Evolutionary conservation across 2,797 vertebrate species (phyloP), one percentile per base, ranked within the genome.

Genomic region (Leuciscus waleckii): DNA sequence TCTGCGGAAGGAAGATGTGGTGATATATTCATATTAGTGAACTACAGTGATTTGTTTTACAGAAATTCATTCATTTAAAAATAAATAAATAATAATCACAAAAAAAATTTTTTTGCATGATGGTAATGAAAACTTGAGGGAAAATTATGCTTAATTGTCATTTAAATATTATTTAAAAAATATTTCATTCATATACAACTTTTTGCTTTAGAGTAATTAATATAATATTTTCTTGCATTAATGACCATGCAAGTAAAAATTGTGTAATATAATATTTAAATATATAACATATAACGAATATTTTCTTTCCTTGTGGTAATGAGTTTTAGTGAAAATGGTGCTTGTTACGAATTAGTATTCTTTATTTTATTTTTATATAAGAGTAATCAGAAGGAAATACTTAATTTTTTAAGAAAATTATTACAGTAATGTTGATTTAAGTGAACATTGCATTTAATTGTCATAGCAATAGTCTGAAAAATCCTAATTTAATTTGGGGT

Each of bases 1-100:
- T 92, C 97, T 97, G 86, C 21, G 82, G 63, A 84, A 49, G 17
- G 9, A 70, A 43, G 19, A 58, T 39, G 21, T 35, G 13, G 19
- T 17, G 13, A 14, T 78, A 65, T 16, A 73, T 8, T 54, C 29
- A 7, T 74, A 13, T 32, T 14, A 51, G 46, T 7, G 17, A 51
- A 74, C 46, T 51, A 32, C 29, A 21, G 46, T 10, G 5, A 51
- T 11, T 51, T 32, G 61, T 3, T 75, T 11, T 35, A 51, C 10
- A 35, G 26, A 75, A 21, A 51, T 74, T 73, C 8, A 8, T 46
- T 46, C 43, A 46, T 46, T 43, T 43, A 23, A 39, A 23, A 2
- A 32, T 16, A n/a, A 65, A 29, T 14, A 58, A 35, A 35, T 35
- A 35, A 35, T 35, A 35, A 35, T 35, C 35, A 35, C n/a, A n/a